These are phyloP conservation scores for Dioctria rufipes DNA, from an alignment of 2,888 invertebrate species.

Conservation along the genomic window DNA sequence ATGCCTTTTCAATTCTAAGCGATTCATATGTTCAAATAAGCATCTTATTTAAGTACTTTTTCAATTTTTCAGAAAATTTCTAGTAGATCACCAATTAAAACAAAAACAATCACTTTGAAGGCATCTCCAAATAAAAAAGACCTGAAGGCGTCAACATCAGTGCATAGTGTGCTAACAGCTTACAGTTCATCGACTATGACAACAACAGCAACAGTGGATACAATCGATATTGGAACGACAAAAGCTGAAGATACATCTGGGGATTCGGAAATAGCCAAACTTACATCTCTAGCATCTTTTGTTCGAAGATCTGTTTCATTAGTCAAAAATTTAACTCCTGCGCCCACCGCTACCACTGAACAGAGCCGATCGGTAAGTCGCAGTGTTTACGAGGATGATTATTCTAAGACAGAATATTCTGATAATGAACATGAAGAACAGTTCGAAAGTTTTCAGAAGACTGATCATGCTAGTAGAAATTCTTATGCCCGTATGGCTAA, in stretches of 20 bases:
- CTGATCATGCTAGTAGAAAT: constrained; percentile 13
- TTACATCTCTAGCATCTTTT: constrained; percentile 64
- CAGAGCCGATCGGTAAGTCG: constrained; percentile 62
- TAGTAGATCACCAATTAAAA: constrained; percentile 4
- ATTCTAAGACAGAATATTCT: constrained; percentile 67
- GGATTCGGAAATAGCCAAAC: constrained; percentile 62
- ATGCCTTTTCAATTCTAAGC: no score
- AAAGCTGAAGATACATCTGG: constrained; percentile 57
- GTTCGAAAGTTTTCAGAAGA: constrained; percentile 62
- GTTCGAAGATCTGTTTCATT: constrained; percentile 67
- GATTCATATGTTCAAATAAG: no score
- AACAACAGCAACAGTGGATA: constrained; percentile 63
- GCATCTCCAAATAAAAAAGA: constrained; percentile 3
- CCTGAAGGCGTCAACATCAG: constrained; percentile 16
- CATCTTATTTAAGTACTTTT: no score
- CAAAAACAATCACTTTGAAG: background rate
- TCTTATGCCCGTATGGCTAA: constrained; percentile 11
- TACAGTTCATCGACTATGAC: constrained; percentile 65
- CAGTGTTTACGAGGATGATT: constrained; percentile 67
- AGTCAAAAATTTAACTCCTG: constrained; percentile 39
- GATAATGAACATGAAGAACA: constrained; percentile 62
- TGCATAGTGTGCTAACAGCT: constrained; percentile 61
- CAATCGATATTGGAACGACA: constrained; percentile 65
- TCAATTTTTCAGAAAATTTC: background rate
- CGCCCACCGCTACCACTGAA: constrained; percentile 60